A percentile compares a stretch with the other conserved stretches of the same genome.
phyloP scores from a whole-genome alignment of 2,113 vertebrate genomes.

The Bubo scandiacus region DNA sequence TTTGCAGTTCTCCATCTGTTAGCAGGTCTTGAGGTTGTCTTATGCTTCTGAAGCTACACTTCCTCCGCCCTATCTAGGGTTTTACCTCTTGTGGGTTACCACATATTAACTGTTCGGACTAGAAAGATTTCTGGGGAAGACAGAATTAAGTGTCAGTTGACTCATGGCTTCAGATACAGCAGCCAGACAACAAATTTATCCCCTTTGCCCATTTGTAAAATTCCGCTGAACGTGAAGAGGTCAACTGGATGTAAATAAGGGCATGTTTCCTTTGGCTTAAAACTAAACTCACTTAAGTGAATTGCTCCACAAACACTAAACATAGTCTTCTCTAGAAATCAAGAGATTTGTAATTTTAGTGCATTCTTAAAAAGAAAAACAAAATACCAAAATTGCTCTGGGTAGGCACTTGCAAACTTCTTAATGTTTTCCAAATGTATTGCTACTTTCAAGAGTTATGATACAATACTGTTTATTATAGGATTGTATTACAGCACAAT shows the following conservation, averaged over 20 bases:
- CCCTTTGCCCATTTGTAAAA: background rate
- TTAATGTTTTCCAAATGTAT: background rate
- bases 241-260: background rate
- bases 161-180: background rate
- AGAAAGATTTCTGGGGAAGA: background rate
- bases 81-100: background rate
- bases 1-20: background rate
- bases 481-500: background rate
- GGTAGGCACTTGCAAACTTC: background rate
- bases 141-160: background rate
- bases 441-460: background rate
- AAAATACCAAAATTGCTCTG: background rate
- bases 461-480: background rate
- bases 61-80: background rate
- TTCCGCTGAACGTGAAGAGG: background rate
- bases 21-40: background rate
- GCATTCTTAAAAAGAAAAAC: background rate
- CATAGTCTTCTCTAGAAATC: background rate
- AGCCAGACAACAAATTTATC: background rate
- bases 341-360: background rate
- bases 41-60: background rate
- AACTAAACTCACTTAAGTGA: background rate
- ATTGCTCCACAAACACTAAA: background rate
- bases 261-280: background rate
- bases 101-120: background rate